These are phyloP conservation scores for Apamea anceps DNA, from an alignment of 2,888 invertebrate species.

Conservation along the genomic window DNA sequence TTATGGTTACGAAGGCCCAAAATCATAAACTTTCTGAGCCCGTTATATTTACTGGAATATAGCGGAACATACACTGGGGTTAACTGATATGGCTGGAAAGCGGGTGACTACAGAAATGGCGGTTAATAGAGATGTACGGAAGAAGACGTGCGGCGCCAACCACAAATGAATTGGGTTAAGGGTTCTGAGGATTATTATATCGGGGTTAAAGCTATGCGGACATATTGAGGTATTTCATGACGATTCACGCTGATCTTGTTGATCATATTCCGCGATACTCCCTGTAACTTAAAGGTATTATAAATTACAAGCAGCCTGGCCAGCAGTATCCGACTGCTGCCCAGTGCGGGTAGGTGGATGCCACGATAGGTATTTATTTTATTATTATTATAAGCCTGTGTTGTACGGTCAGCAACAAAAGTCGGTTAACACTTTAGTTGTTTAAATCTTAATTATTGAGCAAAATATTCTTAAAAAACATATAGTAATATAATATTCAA, in stretches of 20 bases:
- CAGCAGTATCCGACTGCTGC: not conserved
- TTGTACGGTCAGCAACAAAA: no score
- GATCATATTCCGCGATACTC: not conserved
- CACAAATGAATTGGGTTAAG: not conserved
- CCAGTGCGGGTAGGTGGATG: no score
- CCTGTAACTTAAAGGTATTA: not conserved
- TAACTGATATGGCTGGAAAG: not conserved
- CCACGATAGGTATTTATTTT: no score
- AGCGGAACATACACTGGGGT: not conserved
- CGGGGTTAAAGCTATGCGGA: no score
- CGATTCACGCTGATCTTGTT: not conserved
- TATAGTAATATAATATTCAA: no score
- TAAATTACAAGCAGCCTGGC: not conserved
- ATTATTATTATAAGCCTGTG: no score
- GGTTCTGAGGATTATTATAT: not conserved
- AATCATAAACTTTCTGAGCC: not conserved
- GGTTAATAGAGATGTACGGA: not conserved
- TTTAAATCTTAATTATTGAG: no score
- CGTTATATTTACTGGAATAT: not conserved
- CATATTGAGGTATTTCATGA: no score
- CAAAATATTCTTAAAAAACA: no score
- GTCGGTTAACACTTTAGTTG: no score
- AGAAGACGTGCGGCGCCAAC: not conserved
- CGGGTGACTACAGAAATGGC: not conserved
- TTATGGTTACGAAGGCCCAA: no score